Evolutionary conservation across 1,140 invertebrate species (phyloP), one percentile per base, ranked within the genome.

Genomic region (Micrasema longulum): DNA sequence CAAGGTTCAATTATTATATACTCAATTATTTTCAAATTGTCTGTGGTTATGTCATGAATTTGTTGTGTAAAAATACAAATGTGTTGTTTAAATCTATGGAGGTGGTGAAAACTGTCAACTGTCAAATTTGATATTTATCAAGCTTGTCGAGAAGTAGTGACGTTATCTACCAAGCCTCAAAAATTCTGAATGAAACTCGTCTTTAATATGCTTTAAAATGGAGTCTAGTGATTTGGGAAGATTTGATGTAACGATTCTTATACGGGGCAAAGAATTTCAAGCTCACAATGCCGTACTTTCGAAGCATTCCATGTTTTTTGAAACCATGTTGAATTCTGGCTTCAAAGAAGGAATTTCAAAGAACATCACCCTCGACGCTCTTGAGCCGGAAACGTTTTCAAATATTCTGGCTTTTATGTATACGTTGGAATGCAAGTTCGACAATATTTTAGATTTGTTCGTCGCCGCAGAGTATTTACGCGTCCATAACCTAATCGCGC

Each of bases 401-500:
- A 11, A 16, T 0, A 60, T 60, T 38, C n/a, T 60, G 16, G 18
- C 16, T 1, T 60, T 60, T 5, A 60, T 60, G 3, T 60, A 60
- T 22, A 38, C 55, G 0, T 38, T 10, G 12, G 36, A 60, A 16
- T 60, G 55, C n/a, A 14, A 60, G 10, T 18, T 60, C 2, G 31
- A 31, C 35, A 31, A 60, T 12, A 22, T 60, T 12, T 26, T 60
- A 20, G 55, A 60, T 38, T 14, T 60, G 6, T 41, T 38, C 26
- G 18, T 60, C 4, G 36, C 36, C 7, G 36, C 26, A 14, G 55
- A 60, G 36, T 18, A 16, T 14, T 11, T 60, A 11, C 6, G n/a
- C 16, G 26, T 60, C 16, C 55, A 26, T 14, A 60, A 60, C 7
- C 16, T 60, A 31, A 20, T 60, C 4, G 55, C 16, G 9, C 38